Percentiles rank a stretch among this genome's conserved stretches.
Evolutionary conservation across 2,113 vertebrate genomes (phyloP).

Genomic region (Noctilio leporinus): DNA sequence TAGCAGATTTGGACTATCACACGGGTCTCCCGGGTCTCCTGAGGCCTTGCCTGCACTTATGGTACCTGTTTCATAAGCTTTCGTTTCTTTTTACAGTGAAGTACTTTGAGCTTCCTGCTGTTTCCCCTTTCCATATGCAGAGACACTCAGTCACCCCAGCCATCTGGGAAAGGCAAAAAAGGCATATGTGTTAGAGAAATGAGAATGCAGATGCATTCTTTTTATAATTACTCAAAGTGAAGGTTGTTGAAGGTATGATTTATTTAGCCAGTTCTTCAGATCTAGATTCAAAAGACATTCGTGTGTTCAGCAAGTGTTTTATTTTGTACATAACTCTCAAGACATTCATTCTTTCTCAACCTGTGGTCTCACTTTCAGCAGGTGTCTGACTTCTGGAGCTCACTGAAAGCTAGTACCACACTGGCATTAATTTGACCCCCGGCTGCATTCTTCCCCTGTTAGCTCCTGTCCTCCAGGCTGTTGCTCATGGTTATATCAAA

Average conservation of each 20-base stretch:
- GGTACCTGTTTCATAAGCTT: not conserved
- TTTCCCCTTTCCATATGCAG: conserved; percentile 31
- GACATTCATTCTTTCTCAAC: not conserved
- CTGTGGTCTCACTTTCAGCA: not conserved
- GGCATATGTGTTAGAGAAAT: conserved; percentile 16
- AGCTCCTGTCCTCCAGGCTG: conserved; percentile 53
- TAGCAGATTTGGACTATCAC: not conserved
- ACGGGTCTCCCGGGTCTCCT: not conserved
- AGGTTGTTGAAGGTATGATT: conserved; percentile 43
- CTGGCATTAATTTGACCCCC: conserved; percentile 35
- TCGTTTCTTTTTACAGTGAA: not conserved
- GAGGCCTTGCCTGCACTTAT: not conserved
- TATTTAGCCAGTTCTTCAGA: conserved; percentile 47
- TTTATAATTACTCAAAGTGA: conserved; percentile 50
- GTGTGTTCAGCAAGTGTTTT: conserved; percentile 15
- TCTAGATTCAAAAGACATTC: conserved; percentile 27
- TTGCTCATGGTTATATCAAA: conserved; percentile 64
- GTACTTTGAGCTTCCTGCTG: conserved; percentile 30
- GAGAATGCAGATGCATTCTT: conserved; percentile 43
- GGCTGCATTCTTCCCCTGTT: conserved; percentile 44
- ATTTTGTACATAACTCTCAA: not conserved
- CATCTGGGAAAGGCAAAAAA: conserved; percentile 45
- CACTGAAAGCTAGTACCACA: not conserved
- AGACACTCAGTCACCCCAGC: conserved; percentile 38
- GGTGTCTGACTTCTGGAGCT: not conserved